phyloP scores from a whole-genome alignment of 1,140 invertebrate genomes.

The Dendrolimus kikuchii region DNA sequence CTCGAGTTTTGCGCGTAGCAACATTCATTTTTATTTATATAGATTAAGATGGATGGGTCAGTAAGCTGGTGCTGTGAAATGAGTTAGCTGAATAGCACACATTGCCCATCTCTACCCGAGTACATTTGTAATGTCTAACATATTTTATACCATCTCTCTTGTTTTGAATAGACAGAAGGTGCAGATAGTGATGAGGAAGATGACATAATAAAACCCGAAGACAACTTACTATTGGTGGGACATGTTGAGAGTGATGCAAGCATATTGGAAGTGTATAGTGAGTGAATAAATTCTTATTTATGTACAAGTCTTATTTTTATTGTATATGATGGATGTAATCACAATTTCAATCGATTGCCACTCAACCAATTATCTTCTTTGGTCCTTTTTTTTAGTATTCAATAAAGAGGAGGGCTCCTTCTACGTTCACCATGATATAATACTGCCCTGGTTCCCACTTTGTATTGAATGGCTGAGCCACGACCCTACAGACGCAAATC shows the following conservation, averaged over 20 bases:
- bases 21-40: no score
- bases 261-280: constrained; percentile 91
- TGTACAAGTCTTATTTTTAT: no score
- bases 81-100: no score
- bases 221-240: constrained; percentile 93
- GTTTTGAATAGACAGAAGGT: constrained; percentile 70
- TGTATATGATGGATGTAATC: no score
- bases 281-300: constrained; percentile 20
- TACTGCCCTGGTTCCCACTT: constrained; percentile 90
- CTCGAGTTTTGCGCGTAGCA: no score
- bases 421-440: constrained; percentile 95
- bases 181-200: constrained; percentile 93
- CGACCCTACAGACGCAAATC: constrained; percentile 78
- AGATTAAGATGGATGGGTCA: no score
- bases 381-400: constrained; percentile 80
- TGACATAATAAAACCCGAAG: constrained; percentile 89
- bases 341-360: no score
- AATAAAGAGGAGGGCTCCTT: constrained; percentile 91
- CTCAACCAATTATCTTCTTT: not conserved
- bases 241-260: constrained; percentile 89
- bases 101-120: no score
- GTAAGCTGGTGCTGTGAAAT: no score
- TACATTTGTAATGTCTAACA: no score
- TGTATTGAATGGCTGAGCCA: constrained; percentile 94
- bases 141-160: not conserved